Base-by-base conservation (phyloP, 2,797 vertebrate species). In the Onychomys arenicola region DNA sequence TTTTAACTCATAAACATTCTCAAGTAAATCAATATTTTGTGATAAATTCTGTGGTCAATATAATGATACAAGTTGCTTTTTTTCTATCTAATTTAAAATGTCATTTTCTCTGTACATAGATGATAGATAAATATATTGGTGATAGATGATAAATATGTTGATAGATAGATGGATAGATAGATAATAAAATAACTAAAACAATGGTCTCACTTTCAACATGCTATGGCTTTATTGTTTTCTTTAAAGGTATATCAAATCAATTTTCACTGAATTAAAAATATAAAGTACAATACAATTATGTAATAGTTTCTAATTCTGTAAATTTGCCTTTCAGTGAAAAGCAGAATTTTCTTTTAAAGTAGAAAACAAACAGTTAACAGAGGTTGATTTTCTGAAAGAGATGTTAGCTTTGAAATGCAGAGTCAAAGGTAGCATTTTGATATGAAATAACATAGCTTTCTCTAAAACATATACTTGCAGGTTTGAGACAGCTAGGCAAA, bases 211-310 rank as follows among this genome's bases (percentile, higher is more conserved):
- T 67, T 90, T 52, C 7, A 43, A 32, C 12, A 25, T 81, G 29
- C 21, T 40, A 0, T 2, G 12, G 9, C 5, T 85, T 90, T 59
- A 9, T 67, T 65, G 27, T 76, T 67, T 75, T 75, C 6, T 94
- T 25, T 78, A 94, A 59, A 34, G 25, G 17, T 59, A 94, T 90
- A 81, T 89, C 43, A 96, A 84, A 87, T 84, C 2, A 76, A 88
- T 61, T 86, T 85, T 77, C 14, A 90, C 3, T 90, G 34, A 85
- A 84, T 90, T 84, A 76, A 71, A 89, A 14, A 67, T 40, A 77
- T 17, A 55, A 93, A 75, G 8, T 88, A 52, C 0, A 76, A 90
- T 88, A 40, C 1, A 89, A 67, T 84, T 95, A 29, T 12, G n/a
- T 90, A 43, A 27, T 17, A 83, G 59, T 69, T 83, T 91, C 93